Evolutionary conservation across 2,888 invertebrate species (phyloP).

Genomic region (Melangyna quadrimaculata): DNA sequence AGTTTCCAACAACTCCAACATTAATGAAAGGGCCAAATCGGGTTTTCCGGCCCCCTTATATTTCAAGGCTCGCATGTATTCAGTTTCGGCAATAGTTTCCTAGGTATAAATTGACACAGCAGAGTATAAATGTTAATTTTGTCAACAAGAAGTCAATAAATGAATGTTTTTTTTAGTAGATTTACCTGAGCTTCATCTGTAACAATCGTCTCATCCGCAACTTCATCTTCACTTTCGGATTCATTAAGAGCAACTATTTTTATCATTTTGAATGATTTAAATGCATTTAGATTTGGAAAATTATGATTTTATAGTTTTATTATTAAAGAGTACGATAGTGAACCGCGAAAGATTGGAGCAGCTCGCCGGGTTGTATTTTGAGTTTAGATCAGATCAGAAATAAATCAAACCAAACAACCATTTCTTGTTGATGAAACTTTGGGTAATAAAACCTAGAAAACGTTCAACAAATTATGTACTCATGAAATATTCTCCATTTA

Average conservation of each 20-base stretch:
- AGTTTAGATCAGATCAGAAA: neutral
- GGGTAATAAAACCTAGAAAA: neutral
- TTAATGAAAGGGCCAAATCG: conserved; percentile 70
- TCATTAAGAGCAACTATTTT: conserved; percentile 74
- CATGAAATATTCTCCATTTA: neutral
- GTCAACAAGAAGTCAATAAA: neutral
- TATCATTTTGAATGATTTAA: conserved; percentile 64
- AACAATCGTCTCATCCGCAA: conserved; percentile 65
- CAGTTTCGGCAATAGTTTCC: conserved; percentile 75
- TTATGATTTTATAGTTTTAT: neutral
- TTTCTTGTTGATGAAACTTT: neutral
- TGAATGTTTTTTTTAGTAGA: neutral
- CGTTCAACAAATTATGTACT: no score
- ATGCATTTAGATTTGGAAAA: neutral
- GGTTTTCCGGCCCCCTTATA: conserved; percentile 72
- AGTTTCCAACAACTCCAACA: conserved; percentile 73
- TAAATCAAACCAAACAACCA: neutral
- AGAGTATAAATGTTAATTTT: neutral
- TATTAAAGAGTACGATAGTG: neutral
- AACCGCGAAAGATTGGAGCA: neutral
- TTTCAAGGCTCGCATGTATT: conserved; percentile 74
- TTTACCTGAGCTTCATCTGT: conserved; percentile 74
- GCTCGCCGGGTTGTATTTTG: neutral
- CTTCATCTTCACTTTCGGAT: conserved; percentile 65
- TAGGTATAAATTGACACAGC: conserved; percentile 7